A percentile compares a stretch with the other conserved stretches of the same genome.
Evolutionary conservation across 2,113 vertebrate genomes (phyloP).

Genomic region (Archilochus colubris): DNA sequence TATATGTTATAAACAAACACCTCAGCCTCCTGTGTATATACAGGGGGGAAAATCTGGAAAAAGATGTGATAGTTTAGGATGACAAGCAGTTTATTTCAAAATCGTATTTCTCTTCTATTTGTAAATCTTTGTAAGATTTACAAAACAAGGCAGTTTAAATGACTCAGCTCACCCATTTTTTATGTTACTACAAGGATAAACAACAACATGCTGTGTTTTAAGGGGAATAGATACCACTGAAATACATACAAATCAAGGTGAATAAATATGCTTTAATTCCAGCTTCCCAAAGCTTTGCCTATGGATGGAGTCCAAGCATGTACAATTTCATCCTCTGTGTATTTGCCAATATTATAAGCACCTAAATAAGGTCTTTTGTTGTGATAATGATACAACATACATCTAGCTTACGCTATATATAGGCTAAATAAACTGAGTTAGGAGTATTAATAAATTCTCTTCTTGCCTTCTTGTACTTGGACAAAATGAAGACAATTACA

Average conservation of each 20-base stretch:
- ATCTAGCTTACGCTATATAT: neutral
- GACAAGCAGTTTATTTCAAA: neutral
- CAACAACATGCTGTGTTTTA: conserved; percentile 8
- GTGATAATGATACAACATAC: neutral
- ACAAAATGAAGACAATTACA: neutral
- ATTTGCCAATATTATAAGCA: neutral
- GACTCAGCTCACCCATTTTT: conserved; percentile 4
- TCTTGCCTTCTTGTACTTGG: neutral
- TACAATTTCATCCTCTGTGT: neutral
- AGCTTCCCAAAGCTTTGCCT: neutral
- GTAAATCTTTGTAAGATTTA: conserved; percentile 7
- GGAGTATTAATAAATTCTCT: neutral
- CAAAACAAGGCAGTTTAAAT: conserved; percentile 21
- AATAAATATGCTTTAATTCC: neutral
- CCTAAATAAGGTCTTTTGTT: neutral
- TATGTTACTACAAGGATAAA: neutral
- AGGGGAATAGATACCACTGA: neutral
- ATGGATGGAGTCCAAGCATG: neutral
- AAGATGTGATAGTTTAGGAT: neutral
- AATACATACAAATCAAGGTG: neutral
- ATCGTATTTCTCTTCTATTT: neutral
- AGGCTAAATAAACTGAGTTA: neutral
- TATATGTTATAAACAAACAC: neutral
- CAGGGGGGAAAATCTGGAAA: neutral
- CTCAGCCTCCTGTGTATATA: neutral